phyloP scores from a whole-genome alignment of 2,888 invertebrate genomes.

The Harpalus rufipes region DNA sequence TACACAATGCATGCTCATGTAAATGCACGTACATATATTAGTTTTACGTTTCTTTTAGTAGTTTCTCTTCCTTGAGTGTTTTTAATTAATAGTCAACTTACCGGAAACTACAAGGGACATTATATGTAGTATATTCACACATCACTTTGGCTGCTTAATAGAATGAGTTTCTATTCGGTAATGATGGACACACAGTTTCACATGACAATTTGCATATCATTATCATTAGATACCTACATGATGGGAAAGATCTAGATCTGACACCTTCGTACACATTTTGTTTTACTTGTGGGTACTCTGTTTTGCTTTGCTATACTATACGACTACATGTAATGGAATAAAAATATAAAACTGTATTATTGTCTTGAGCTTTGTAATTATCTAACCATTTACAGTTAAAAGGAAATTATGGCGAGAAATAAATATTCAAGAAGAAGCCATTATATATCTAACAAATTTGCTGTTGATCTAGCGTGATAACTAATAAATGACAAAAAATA shows the following conservation, averaged over 20 bases:
- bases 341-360: too few relatives aligned
- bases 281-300: conserved; percentile 13
- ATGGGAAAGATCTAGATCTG: conserved; percentile 61
- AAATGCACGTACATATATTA: conserved; percentile 38
- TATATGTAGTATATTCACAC: conserved; percentile 60
- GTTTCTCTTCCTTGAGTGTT: conserved; percentile 61
- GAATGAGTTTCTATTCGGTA: conserved; percentile 55
- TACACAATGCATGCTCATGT: conserved; percentile 40
- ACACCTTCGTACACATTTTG: not conserved
- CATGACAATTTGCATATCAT: conserved; percentile 66
- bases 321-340: not conserved
- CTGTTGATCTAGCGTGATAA: too few relatives aligned
- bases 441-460: too few relatives aligned
- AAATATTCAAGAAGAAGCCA: too few relatives aligned
- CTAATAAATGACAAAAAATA: too few relatives aligned
- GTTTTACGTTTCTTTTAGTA: conserved; percentile 36
- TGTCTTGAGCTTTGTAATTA: too few relatives aligned
- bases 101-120: conserved; percentile 64
- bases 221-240: conserved; percentile 35
- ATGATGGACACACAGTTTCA: conserved; percentile 63
- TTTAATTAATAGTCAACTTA: conserved; percentile 60
- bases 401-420: too few relatives aligned
- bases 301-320: not conserved
- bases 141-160: conserved; percentile 19
- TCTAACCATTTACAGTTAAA: too few relatives aligned